Evolutionary conservation across 2,888 invertebrate genomes (phyloP), one percentile per base, ranked within the genome.

Genomic region (Napeogenes inachia): DNA sequence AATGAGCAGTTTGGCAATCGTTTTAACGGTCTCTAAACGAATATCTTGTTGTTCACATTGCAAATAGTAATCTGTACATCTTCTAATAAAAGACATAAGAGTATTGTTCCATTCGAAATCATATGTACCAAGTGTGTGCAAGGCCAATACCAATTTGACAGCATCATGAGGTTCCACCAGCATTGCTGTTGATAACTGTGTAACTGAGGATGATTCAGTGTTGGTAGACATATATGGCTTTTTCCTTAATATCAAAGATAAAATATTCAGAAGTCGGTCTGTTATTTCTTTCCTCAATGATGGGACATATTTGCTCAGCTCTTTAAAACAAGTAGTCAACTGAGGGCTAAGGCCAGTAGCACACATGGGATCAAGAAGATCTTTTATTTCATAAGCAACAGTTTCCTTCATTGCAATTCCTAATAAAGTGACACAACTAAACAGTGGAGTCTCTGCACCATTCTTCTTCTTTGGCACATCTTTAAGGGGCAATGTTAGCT

Each of bases 401-500:
- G 93, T 92, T 60, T 94, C 93, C 69, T 95, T 95, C 61, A 98
- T 95, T 0, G 99, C 97, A 78, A 96, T 94, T 0, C 97, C 96
- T 54, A 99, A 85, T 68, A 99, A 92, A 13, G 98, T 98, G n/a
- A 99, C 94, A 84, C 99, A 99, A 61, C 96, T 95, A 80, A 98
- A 98, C 50, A 99, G 94, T 0, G 97, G 94, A 0, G 97, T 95
- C 76, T 99, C 98, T 38, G 95, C 91, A 0, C 92, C 88, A 32
- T 91, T 87, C 62, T 94, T 93, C 78, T 96, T 96, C 77, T 96
- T 97, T 0, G 95, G 92, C 0, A 93, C 93, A 68, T 96, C 96
- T 78, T 94, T 93, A 0, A 94, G 90, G 0, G 98, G 97, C 57
- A 98, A 84, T 3, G 94, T 93, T 46, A 92, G 80, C 76, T 94